Evolutionary conservation across 2,888 invertebrate species (phyloP).

Genomic region (Amorpha juglandis): DNA sequence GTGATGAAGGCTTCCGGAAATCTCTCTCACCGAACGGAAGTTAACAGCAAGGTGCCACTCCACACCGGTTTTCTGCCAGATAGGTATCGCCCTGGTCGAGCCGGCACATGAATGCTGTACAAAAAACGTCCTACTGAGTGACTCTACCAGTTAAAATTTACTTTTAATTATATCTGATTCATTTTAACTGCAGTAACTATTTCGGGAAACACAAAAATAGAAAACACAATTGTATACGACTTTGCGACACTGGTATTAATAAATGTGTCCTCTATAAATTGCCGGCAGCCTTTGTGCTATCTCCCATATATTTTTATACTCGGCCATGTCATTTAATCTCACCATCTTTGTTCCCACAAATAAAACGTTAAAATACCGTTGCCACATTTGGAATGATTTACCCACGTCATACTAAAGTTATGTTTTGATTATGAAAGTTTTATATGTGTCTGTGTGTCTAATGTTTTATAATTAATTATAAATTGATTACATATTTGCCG

Average conservation of each 20-base stretch:
- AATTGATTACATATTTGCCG: too few relatives aligned
- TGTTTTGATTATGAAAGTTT: too few relatives aligned
- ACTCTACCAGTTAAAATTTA: too few relatives aligned
- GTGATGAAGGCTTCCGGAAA: too few relatives aligned
- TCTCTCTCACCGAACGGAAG: too few relatives aligned
- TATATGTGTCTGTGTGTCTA: too few relatives aligned
- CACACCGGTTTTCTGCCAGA: too few relatives aligned
- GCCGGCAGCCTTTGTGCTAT: conserved; percentile 19
- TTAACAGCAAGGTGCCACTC: too few relatives aligned
- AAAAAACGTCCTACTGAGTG: too few relatives aligned
- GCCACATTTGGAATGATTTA: background rate
- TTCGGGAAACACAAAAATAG: background rate
- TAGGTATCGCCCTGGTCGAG: too few relatives aligned
- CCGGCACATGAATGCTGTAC: too few relatives aligned
- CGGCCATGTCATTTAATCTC: conserved; percentile 1
- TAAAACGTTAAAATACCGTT: background rate
- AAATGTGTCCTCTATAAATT: background rate
- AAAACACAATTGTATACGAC: background rate
- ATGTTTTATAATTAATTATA: too few relatives aligned
- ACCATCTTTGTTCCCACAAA: conserved; percentile 14
- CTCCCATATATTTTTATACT: conserved; percentile 1
- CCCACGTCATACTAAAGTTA: background rate
- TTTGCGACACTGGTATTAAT: background rate
- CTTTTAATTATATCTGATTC: background rate
- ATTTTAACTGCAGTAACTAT: background rate